These are phyloP conservation scores for Sebastes diaconus DNA, from an alignment of 2,797 vertebrate genomes.

Conservation along the genomic window DNA sequence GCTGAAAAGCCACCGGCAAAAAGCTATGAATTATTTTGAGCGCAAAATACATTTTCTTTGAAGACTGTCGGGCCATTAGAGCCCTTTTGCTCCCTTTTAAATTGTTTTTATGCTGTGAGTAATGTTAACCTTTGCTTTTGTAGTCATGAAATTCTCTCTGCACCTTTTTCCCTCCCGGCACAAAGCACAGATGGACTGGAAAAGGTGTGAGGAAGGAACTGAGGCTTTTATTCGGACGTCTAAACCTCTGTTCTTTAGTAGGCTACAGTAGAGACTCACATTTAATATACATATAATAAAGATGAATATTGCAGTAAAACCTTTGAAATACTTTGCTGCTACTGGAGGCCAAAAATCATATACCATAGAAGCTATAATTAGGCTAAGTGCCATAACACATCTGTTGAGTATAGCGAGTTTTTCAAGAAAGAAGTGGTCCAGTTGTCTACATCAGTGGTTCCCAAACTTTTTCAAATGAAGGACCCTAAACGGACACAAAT, in stretches of 20 bases:
- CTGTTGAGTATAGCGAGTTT: not conserved
- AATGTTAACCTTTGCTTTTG: constrained; percentile 88
- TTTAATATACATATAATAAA: constrained; percentile 3
- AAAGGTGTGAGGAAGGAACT: constrained; percentile 59
- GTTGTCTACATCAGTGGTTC: not conserved
- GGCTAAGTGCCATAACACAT: not conserved
- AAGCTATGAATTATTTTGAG: constrained; percentile 88
- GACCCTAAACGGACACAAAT: no score
- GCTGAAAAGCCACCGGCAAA: constrained; percentile 85
- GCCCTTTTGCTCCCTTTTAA: constrained; percentile 87
- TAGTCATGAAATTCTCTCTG: constrained; percentile 84
- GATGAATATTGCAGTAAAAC: not conserved
- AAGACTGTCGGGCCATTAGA: constrained; percentile 85
- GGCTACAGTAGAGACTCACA: not conserved
- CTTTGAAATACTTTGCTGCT: constrained; percentile 3
- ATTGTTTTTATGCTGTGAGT: constrained; percentile 86
- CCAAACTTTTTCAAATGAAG: no score
- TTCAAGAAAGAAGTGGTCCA: not conserved
- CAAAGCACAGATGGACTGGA: constrained; percentile 77
- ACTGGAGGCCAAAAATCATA: not conserved
- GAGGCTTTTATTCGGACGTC: constrained; percentile 50
- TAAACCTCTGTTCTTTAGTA: constrained; percentile 25
- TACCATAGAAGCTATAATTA: not conserved
- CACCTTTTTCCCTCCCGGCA: constrained; percentile 74
- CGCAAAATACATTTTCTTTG: constrained; percentile 88